Evolutionary conservation across 2,797 vertebrate species (phyloP).

Genomic region (Cichlasoma orientale): DNA sequence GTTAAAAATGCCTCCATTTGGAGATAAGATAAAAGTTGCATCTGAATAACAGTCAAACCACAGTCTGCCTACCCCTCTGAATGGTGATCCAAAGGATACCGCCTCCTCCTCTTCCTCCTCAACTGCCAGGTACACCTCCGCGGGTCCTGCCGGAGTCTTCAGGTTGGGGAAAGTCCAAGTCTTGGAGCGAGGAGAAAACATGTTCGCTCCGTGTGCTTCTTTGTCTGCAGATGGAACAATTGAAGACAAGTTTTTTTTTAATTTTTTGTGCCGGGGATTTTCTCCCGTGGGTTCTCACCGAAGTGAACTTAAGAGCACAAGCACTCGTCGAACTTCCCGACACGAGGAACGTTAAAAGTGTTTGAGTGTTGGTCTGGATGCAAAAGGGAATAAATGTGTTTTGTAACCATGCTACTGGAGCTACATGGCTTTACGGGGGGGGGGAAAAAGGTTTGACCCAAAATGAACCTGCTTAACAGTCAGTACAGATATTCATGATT

Average conservation of each 20-base stretch:
- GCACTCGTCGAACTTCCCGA: not conserved
- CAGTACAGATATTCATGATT: not conserved
- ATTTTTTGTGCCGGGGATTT: not conserved
- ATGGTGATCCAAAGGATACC: slow-evolving; percentile 77
- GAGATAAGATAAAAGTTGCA: not conserved
- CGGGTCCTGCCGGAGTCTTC: slow-evolving; percentile 82
- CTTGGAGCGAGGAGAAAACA: slow-evolving; percentile 83
- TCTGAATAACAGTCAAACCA: not conserved
- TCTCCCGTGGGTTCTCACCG: not conserved
- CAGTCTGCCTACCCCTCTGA: slow-evolving; percentile 75
- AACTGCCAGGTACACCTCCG: slow-evolving; percentile 89
- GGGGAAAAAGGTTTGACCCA: not conserved
- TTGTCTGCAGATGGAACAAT: slow-evolving; percentile 34
- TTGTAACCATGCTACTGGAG: not conserved
- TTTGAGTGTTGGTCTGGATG: not conserved
- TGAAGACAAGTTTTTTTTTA: not conserved
- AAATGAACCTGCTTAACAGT: not conserved
- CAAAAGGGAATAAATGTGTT: not conserved
- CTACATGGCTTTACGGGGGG: not conserved
- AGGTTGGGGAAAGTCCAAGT: slow-evolving; percentile 96
- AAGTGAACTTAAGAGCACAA: not conserved
- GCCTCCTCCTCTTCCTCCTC: slow-evolving; percentile 84
- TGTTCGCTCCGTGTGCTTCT: slow-evolving; percentile 78
- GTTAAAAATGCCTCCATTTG: not conserved
- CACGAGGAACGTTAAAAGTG: not conserved